Evolutionary conservation across 2,888 invertebrate species (phyloP), one percentile per base, ranked within the genome.

Genomic region (Chymomyza caudatula): DNA sequence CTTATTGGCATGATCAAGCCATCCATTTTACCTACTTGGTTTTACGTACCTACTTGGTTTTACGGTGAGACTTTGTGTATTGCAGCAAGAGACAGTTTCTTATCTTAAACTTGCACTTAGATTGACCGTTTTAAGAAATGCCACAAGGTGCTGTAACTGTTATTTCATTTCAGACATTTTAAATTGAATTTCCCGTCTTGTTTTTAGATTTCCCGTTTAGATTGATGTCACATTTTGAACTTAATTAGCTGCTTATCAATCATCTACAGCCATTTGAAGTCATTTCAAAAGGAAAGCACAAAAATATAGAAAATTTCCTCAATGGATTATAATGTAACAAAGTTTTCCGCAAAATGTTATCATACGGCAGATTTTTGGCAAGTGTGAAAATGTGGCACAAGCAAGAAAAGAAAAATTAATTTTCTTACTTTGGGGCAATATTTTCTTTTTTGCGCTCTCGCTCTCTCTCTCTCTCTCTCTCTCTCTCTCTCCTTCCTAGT

Each of bases 381-480:
- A 20, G 51, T 20, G 51, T 51, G 51, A 20, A 22, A 51, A 51
- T 51, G 51, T 51, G 51, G 6, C 11, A 51, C 15, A 11, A 8
- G 2, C 8, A 47, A 47, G 4, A 44, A 47, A 63, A 65, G 59
- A 59, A 63, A 69, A 74, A 80, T 80, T 82, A 80, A 80, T 80
- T 79, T 77, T 73, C 69, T 63, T 83, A 82, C 79, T 77, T 77
- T 67, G 69, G 67, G 69, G 61, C 49, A 69, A 64, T 77, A 71
- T 77, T 76, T 73, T 71, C 65, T 72, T 71, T 66, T 44, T 57
- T 73, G 61, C 62, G 60, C 65, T 68, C 69, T 47, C 56, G 64
- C 71, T 52, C 47, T 51, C 47, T 63, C 44, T 19, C 17, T 52
- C 44, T 52, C n/a, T 43, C 49, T 60, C 65, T 68, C 69, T 47